Conservation (phyloP, 2,888 invertebrate species). For the Scaptomyza polygonia region DNA sequence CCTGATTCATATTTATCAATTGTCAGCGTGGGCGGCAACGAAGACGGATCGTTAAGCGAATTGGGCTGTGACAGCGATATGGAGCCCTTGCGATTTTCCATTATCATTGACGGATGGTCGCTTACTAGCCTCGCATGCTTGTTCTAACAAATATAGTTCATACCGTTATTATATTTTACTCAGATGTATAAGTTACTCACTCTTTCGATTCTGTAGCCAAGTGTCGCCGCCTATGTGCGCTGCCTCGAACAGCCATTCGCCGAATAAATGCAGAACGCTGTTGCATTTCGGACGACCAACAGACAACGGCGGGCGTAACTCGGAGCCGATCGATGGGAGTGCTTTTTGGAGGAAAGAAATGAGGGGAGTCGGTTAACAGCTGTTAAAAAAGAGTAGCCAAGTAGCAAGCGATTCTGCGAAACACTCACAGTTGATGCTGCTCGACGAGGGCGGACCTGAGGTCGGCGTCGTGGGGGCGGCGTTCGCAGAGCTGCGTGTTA, state of each 20-base stretch:
- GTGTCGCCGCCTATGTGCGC: slow-evolving; percentile 93
- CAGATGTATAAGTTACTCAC: slow-evolving; percentile 76
- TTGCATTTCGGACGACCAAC: slow-evolving; percentile 95
- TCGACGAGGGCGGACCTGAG: slow-evolving; percentile 89
- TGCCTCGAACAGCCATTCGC: slow-evolving; percentile 98
- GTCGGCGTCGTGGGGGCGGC: slow-evolving; percentile 88
- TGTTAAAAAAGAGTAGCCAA: slow-evolving; percentile 39
- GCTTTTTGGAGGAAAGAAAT: slow-evolving; percentile 84
- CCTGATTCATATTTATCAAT: slow-evolving; percentile 93
- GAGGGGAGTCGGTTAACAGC: slow-evolving; percentile 35
- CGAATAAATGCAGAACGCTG: slow-evolving; percentile 97
- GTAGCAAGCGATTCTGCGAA: slow-evolving; percentile 25
- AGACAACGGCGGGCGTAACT: slow-evolving; percentile 88
- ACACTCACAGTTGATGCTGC: slow-evolving; percentile 87
- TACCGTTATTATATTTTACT: neutral
- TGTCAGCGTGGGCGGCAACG: slow-evolving; percentile 88
- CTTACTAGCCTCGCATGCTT: slow-evolving; percentile 86
- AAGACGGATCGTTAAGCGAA: slow-evolving; percentile 88
- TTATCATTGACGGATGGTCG: slow-evolving; percentile 88
- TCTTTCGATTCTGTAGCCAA: slow-evolving; percentile 86
- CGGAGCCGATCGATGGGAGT: slow-evolving; percentile 86
- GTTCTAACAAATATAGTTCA: slow-evolving; percentile 70
- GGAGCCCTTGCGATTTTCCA: slow-evolving; percentile 86
- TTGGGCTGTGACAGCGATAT: slow-evolving; percentile 87
- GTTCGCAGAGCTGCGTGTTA: slow-evolving; percentile 86